Evolutionary conservation across 1,140 invertebrate species (phyloP), one percentile per base, ranked within the genome.

Genomic region (Sinonovacula constricta): DNA sequence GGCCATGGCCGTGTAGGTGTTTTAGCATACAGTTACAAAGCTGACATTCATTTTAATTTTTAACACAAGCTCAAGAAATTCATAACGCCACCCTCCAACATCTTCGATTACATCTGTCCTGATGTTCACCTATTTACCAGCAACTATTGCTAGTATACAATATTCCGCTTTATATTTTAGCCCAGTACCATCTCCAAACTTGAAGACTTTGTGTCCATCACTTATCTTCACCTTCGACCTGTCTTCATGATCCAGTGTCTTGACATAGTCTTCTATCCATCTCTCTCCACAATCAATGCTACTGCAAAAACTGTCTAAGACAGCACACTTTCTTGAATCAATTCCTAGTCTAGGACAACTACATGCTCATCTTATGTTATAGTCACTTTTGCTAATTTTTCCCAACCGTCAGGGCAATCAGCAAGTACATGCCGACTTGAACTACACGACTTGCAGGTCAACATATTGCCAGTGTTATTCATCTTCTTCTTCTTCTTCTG

Each of bases 371-470:
- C 36, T 57, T 81, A 72, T 30, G 76, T 56, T 22, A 70, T 54
- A 34, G 80, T 65, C 22, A 80, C 76, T 62, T 70, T 79, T 12
- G 69, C 30, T 22, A 63, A 22, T 22, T 67, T 84, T 67, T n/a
- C 82, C 80, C 76, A 82, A 45, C 82, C 82, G 26, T 84, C 77
- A 62, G 77, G 80, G 49, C 77, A 84, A n/a, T 84, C 57, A 36
- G 60, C 54, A 10, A 84, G 31, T 0, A 84, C 18, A 78, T 84
- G 82, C 33, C 82, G 24, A 36, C 24, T 34, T 36, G 81, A 83
- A 14, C 81, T 79, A 83, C 79, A 83, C n/a, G 75, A 79, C 65
- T 53, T 65, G 57, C 80, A 83, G 5, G 65, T 75, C 14, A 80
- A 28, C 22, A 54, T 53, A 54, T 59, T 63, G 15, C 74, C 65